Conservation (phyloP, 2,888 invertebrate species). For the Ischnus inquisitorius region DNA sequence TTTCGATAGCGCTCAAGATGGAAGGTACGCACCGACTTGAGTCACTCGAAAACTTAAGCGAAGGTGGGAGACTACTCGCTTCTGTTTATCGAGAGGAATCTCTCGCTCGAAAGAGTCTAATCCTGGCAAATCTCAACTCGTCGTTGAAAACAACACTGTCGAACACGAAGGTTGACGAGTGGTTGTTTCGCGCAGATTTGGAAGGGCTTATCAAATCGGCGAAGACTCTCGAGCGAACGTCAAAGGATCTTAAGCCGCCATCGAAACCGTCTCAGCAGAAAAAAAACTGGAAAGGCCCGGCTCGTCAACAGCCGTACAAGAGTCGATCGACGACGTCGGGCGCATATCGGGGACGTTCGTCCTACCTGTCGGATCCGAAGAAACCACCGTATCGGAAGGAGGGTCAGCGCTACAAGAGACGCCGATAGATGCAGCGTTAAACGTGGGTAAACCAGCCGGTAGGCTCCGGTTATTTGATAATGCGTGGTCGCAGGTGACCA, state of each 20-base stretch:
- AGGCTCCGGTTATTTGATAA: slow-evolving; percentile 35
- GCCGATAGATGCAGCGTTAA: not conserved
- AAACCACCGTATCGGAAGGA: slow-evolving; percentile 13
- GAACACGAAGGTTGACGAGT: slow-evolving; percentile 38
- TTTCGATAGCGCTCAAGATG: slow-evolving; percentile 28
- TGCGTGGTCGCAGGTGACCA: slow-evolving; percentile 34
- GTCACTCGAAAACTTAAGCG: slow-evolving; percentile 46
- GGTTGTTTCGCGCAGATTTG: slow-evolving; percentile 54
- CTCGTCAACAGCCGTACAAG: not conserved
- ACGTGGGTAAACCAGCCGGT: slow-evolving; percentile 58
- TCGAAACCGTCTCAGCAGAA: slow-evolving; percentile 1
- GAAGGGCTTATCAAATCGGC: slow-evolving; percentile 45
- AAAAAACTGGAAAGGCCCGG: slow-evolving; percentile 63
- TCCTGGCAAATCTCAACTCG: slow-evolving; percentile 57
- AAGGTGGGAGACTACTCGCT: slow-evolving; percentile 39
- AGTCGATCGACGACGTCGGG: not conserved
- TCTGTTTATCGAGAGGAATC: slow-evolving; percentile 53
- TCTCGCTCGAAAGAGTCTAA: slow-evolving; percentile 35
- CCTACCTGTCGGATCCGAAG: not conserved
- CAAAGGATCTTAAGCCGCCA: slow-evolving; percentile 50
- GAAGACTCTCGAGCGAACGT: slow-evolving; percentile 43
- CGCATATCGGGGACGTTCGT: not conserved
- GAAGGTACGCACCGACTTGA: slow-evolving; percentile 24
- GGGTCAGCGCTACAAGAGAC: not conserved
- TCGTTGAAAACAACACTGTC: slow-evolving; percentile 46